Evolutionary conservation across 1,140 invertebrate genomes (phyloP).

Genomic region (Macrocentrus cingulum): DNA sequence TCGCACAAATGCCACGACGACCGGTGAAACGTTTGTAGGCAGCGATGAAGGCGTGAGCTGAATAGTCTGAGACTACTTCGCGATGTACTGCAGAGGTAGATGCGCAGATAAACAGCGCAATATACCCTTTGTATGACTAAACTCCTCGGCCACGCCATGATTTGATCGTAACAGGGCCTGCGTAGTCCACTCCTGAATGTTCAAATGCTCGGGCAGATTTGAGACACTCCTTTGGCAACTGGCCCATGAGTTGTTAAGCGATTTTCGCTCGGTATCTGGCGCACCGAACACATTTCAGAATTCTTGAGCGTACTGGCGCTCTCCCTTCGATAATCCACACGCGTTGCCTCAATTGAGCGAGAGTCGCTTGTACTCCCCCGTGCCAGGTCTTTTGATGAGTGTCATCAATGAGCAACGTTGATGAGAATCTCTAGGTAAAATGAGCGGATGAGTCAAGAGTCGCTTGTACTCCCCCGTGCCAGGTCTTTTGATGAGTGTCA

Average conservation of each 20-base stretch:
- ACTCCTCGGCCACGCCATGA: neutral
- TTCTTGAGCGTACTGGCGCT: neutral
- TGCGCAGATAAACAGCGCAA: neutral
- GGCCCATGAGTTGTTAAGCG: neutral
- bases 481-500: constrained; percentile 27
- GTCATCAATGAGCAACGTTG: constrained; percentile 26
- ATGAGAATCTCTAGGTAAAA: neutral
- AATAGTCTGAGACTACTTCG: no score
- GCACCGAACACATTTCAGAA: neutral
- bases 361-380: constrained; percentile 27
- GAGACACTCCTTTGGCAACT: neutral
- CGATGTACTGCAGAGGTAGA: neutral
- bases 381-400: constrained; percentile 34
- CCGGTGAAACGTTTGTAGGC: no score
- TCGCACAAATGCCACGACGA: no score
- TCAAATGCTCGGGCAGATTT: neutral
- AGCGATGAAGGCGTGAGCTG: no score
- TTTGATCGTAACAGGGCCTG: neutral
- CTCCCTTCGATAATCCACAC: constrained; percentile 31
- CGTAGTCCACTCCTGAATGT: neutral
- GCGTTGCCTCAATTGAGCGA: neutral
- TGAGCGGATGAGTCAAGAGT: neutral
- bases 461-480: constrained; percentile 34
- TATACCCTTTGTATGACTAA: neutral
- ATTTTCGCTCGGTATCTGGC: neutral